These are phyloP conservation scores for Cuniculus paca DNA, from an alignment of 2,797 vertebrate genomes.

Conservation along the genomic window DNA sequence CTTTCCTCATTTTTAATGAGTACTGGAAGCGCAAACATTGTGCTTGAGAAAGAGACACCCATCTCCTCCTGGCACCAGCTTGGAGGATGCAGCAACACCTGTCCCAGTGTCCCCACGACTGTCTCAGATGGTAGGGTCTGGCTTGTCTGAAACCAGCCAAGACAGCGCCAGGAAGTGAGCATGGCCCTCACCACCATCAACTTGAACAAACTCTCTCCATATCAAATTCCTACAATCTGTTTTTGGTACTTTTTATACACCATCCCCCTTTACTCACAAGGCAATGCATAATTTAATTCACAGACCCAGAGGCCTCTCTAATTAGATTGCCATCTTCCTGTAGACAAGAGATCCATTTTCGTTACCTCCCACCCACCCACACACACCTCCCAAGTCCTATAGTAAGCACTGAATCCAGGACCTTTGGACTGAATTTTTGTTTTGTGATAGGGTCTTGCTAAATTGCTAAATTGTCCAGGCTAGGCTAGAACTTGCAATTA, in stretches of 20 bases:
- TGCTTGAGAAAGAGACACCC: not conserved
- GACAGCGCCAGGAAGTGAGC: not conserved
- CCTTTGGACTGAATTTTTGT: not conserved
- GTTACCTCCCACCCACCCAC: not conserved
- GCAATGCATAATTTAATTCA: not conserved
- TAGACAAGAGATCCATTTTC: not conserved
- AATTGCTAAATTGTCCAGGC: not conserved
- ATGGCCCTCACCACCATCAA: not conserved
- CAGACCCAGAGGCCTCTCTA: not conserved
- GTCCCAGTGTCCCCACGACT: not conserved
- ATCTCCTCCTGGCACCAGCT: not conserved
- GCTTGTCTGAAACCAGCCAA: conserved; percentile 1
- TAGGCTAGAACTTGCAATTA: not conserved
- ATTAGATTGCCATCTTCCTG: not conserved
- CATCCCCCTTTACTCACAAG: not conserved
- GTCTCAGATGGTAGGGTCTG: not conserved
- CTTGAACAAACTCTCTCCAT: not conserved
- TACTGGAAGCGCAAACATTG: not conserved
- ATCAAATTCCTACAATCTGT: not conserved
- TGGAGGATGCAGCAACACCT: not conserved
- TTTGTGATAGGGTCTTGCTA: not conserved
- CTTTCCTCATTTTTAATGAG: conserved; percentile 58
- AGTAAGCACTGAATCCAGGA: not conserved
- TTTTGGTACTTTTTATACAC: not conserved
- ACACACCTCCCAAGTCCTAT: not conserved